phyloP scores from a whole-genome alignment of 2,888 invertebrate genomes.

The Drosophila colorata region DNA sequence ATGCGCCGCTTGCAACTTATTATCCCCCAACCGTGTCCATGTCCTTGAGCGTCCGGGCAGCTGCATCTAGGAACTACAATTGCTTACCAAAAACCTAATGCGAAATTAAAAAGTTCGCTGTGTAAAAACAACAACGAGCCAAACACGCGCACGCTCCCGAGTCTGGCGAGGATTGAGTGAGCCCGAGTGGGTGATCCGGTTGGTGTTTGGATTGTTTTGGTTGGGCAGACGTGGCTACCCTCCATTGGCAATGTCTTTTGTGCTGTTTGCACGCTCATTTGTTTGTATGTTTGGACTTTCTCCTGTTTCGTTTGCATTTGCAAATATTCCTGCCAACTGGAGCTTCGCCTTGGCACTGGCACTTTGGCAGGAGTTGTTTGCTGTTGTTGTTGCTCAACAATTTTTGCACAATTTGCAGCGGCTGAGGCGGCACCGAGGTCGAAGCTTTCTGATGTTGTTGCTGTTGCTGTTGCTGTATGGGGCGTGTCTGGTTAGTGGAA shows the following conservation, averaged over 20 bases:
- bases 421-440: conserved; percentile 49
- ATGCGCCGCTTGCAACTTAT: conserved; percentile 28
- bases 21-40: conserved; percentile 25
- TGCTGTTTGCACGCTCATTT: conserved; percentile 83
- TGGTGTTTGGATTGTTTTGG: conserved; percentile 44
- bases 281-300: conserved; percentile 84
- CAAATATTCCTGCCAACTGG: conserved; percentile 78
- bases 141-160: conserved; percentile 46
- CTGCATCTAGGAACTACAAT: conserved; percentile 19
- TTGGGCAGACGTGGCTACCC: conserved; percentile 35
- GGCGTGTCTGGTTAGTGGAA: conserved; percentile 81
- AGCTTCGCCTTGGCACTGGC: conserved; percentile 48
- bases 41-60: conserved; percentile 13
- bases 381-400: conserved; percentile 47
- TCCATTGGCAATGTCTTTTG: conserved; percentile 55
- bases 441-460: conserved; percentile 19
- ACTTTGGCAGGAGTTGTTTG: conserved; percentile 22
- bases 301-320: conserved; percentile 84
- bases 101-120: conserved; percentile 63
- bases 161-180: conserved; percentile 36
- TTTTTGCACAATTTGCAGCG: conserved; percentile 72
- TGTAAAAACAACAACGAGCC: conserved; percentile 49
- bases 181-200: conserved; percentile 1
- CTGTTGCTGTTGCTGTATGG: conserved; percentile 42
- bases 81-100: conserved; percentile 47